Percentiles rank a stretch among this genome's conserved stretches.
Evolutionary conservation across 1,140 invertebrate species (phyloP).

Genomic region (Bradysia coprophila): DNA sequence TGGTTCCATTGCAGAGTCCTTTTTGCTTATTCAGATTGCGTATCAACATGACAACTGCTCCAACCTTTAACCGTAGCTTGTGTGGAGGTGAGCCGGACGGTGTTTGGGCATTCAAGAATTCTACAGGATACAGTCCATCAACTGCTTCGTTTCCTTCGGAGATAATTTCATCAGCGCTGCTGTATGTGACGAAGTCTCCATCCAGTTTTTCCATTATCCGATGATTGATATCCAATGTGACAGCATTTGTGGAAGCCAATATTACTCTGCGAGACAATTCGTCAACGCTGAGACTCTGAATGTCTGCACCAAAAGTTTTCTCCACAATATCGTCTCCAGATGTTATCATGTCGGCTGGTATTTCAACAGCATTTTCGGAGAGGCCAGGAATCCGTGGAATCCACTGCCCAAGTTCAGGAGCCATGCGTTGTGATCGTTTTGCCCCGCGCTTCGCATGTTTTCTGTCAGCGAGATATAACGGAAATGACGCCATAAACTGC

Average conservation of each 20-base stretch:
- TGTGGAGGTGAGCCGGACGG: neutral
- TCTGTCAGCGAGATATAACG: neutral
- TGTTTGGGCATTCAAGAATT: neutral
- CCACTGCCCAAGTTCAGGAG: neutral
- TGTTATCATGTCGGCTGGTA: neutral
- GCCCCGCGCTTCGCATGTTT: neutral
- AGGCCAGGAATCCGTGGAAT: neutral
- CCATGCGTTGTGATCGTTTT: neutral
- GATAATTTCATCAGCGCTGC: neutral
- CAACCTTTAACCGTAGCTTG: neutral
- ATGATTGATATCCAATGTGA: neutral
- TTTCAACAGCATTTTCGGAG: neutral
- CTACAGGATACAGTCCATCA: neutral
- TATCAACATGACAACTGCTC: neutral
- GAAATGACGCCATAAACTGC: neutral
- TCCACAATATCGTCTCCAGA: neutral
- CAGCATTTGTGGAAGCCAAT: neutral
- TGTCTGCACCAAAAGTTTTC: neutral
- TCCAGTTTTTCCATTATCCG: neutral
- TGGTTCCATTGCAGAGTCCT: constrained; percentile 1
- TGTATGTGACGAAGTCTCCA: neutral
- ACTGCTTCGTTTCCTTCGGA: neutral
- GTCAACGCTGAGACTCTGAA: neutral
- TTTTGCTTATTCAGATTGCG: neutral
- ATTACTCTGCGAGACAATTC: no score